Evolutionary conservation across 2,797 vertebrate species (phyloP).

Genomic region (Margarornis squamiger): DNA sequence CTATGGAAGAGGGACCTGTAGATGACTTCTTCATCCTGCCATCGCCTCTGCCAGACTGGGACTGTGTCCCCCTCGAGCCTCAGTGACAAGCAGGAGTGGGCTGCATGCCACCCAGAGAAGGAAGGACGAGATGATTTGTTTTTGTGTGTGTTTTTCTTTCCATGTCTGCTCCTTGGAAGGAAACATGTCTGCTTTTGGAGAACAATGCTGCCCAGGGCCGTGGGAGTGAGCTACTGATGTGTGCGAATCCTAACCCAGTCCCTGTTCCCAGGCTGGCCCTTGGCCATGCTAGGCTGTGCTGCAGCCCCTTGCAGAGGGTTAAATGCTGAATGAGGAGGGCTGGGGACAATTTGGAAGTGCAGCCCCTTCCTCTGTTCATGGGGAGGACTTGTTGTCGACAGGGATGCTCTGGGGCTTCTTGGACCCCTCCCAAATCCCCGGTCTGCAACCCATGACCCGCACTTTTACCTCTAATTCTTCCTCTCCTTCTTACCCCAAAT

Average conservation of each 20-base stretch:
- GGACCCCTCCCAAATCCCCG: background rate
- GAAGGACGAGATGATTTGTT: conserved; percentile 64
- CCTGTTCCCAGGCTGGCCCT: conserved; percentile 17
- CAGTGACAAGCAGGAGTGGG: background rate
- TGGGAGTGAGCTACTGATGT: conserved; percentile 49
- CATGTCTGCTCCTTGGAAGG: conserved; percentile 66
- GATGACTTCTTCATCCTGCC: background rate
- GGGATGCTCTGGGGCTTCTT: background rate
- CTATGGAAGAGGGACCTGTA: background rate
- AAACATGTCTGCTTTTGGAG: conserved; percentile 62
- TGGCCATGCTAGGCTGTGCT: rapidly evolving
- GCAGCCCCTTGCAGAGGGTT: background rate
- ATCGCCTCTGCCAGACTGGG: background rate
- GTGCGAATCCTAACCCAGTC: background rate
- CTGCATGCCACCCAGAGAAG: conserved; percentile 32
- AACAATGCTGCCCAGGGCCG: conserved; percentile 60
- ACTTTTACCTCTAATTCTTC: background rate
- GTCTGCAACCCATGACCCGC: background rate
- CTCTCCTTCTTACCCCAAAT: background rate
- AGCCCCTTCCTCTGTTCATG: background rate
- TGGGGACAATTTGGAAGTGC: background rate
- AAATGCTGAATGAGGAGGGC: background rate
- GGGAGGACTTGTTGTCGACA: background rate
- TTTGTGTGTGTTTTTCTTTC: conserved; percentile 66
- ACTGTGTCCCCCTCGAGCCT: background rate